phyloP scores from a whole-genome alignment of 2,113 vertebrate genomes.

The Melanotaenia duboulayi region DNA sequence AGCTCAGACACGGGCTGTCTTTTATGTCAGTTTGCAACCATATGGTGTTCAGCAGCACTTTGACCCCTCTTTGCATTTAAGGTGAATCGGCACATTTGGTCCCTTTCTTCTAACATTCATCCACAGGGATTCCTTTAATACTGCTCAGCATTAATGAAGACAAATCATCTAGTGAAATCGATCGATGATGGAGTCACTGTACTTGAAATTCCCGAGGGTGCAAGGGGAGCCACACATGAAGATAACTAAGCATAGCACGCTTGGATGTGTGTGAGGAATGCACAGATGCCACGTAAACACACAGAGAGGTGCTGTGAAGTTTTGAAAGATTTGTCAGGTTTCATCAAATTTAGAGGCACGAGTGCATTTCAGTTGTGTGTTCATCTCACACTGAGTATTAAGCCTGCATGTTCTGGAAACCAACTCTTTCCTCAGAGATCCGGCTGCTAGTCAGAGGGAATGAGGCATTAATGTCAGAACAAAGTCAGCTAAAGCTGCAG shows the following conservation, averaged over 20 bases:
- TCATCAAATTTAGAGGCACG: neutral
- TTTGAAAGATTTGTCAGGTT: constrained; percentile 16
- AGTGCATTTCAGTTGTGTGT: neutral
- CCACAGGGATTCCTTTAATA: constrained; percentile 63
- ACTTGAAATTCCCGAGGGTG: constrained; percentile 24
- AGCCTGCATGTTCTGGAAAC: constrained; percentile 27
- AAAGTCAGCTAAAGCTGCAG: constrained; percentile 47
- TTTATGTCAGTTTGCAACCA: constrained; percentile 30
- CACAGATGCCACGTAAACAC: neutral
- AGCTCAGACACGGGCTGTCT: constrained; percentile 11
- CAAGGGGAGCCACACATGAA: neutral
- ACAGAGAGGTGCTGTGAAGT: neutral
- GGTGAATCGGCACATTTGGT: constrained; percentile 55
- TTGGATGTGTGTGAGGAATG: neutral
- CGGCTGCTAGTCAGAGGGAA: constrained; percentile 35
- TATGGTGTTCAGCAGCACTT: constrained; percentile 28
- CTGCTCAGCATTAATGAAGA: constrained; percentile 77
- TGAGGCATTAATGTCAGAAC: constrained; percentile 40
- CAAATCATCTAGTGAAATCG: constrained; percentile 74
- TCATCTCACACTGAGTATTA: constrained; percentile 13
- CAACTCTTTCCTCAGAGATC: neutral
- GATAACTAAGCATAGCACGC: neutral
- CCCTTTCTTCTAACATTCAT: constrained; percentile 12
- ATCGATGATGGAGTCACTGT: constrained; percentile 73
- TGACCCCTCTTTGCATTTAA: constrained; percentile 55